Conservation (phyloP, 2,113 vertebrate genomes). For the Cryptotis parvus region DNA sequence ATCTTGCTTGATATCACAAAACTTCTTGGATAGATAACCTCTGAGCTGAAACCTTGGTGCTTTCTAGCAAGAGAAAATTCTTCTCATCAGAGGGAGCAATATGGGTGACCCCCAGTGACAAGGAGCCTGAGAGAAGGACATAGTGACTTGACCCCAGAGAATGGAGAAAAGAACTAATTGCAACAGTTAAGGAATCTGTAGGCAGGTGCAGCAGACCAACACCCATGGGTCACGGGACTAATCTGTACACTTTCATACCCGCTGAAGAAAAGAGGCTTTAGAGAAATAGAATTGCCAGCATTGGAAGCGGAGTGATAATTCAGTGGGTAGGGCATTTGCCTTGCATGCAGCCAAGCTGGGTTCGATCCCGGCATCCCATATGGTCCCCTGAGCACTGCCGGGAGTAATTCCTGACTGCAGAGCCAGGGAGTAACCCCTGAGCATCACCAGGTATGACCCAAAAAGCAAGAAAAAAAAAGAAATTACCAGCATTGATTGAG, state of each 20-base stretch:
- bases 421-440: too few relatives aligned
- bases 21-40: neutral
- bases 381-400: too few relatives aligned
- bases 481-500: neutral
- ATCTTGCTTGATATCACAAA: neutral
- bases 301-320: too few relatives aligned
- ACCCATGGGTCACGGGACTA: neutral
- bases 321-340: too few relatives aligned
- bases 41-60: neutral
- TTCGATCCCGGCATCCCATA: too few relatives aligned
- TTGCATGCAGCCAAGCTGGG: too few relatives aligned
- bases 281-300: neutral
- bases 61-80: neutral
- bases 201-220: neutral
- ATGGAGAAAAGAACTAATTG: rapidly evolving
- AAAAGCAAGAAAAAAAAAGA: neutral
- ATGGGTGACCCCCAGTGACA: neutral
- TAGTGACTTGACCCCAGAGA: neutral
- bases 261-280: neutral
- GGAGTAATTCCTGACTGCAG: too few relatives aligned
- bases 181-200: neutral
- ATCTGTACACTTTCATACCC: neutral
- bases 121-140: neutral
- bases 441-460: too few relatives aligned
- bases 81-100: neutral